Evolutionary conservation across 2,797 vertebrate species (phyloP), one percentile per base, ranked within the genome.

Genomic region (Parambassis ranga): DNA sequence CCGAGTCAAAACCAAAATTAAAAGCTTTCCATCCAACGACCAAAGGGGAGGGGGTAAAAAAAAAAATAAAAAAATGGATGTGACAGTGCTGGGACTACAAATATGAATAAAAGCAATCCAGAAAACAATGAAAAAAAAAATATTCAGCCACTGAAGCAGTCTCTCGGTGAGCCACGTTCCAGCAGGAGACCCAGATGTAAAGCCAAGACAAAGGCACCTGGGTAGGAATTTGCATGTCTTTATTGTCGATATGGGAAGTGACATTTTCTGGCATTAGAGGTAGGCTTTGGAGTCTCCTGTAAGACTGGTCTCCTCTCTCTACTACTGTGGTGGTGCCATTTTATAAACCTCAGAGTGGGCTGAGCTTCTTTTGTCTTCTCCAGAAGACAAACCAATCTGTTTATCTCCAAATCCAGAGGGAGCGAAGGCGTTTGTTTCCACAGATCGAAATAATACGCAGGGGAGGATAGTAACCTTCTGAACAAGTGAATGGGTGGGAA

Each of bases 371-470:
- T 88, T 89, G 86, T 90, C 78, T 82, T 53, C 79, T 61, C 64
- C 66, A 50, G 71, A 80, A 87, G 83, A 89, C 84, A 89, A 85
- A 87, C 81, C 88, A 88, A 90, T 91, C 89, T 86, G 87, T 89
- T 90, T 88, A 90, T 90, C 90, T 86, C 56, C 0, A 65, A 81
- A 84, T 87, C 86, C 90, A 88, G 79, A 81, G 86, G 86, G 90
- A 90, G 77, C 59, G 52, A 65, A 72, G 81, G 79, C 82, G 65
- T 88, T 88, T 88, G 81, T 83, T 87, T 86, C 77, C 50, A 70
- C 81, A 68, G 79, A 87, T 86, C 75, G 61, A 84, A 89, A 88
- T 89, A 89, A 87, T 71, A 63, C 36, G 56, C 84, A 67, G 81
- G 77, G 79, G 78, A 65, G 76, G 62, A 86, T 61, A 73, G 81